Percentiles rank a stretch among this genome's conserved stretches.
phyloP scores from a whole-genome alignment of 1,140 invertebrate genomes.

The Trissolcus basalis region DNA sequence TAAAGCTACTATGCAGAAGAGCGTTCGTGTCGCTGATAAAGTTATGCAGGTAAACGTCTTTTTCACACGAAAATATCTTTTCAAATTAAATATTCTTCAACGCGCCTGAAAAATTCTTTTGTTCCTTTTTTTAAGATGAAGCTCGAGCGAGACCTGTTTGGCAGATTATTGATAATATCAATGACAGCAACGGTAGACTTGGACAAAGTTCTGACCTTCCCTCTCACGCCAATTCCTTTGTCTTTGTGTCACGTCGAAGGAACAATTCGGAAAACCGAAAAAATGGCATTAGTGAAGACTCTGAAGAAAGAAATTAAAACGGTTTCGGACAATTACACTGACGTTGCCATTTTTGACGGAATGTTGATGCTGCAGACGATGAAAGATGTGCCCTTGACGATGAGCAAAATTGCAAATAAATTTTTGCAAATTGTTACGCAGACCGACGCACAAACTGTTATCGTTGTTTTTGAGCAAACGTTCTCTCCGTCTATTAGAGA shows the following conservation, averaged over 20 bases:
- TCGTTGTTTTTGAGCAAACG: constrained; percentile 30
- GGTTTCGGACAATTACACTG: not conserved
- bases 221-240: constrained; percentile 27
- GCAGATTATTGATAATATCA: constrained; percentile 51
- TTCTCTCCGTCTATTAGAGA: constrained; percentile 24
- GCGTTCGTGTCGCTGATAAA: constrained; percentile 30
- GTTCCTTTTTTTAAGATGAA: constrained; percentile 13
- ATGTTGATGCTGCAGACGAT: constrained; percentile 42
- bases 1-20: constrained; percentile 18
- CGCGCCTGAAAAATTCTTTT: not conserved
- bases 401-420: constrained; percentile 36
- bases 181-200: constrained; percentile 52
- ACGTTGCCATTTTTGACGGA: constrained; percentile 35
- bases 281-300: constrained; percentile 54
- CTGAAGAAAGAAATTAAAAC: constrained; percentile 41
- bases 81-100: not conserved
- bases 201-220: constrained; percentile 28
- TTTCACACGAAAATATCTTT: not conserved
- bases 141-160: constrained; percentile 58
- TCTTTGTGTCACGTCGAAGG: constrained; percentile 66
- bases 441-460: constrained; percentile 1
- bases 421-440: constrained; percentile 25
- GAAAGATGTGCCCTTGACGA: constrained; percentile 37
- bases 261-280: constrained; percentile 62
- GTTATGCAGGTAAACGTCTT: constrained; percentile 24